phyloP scores from a whole-genome alignment of 2,797 vertebrate genomes.

The Otus scops region DNA sequence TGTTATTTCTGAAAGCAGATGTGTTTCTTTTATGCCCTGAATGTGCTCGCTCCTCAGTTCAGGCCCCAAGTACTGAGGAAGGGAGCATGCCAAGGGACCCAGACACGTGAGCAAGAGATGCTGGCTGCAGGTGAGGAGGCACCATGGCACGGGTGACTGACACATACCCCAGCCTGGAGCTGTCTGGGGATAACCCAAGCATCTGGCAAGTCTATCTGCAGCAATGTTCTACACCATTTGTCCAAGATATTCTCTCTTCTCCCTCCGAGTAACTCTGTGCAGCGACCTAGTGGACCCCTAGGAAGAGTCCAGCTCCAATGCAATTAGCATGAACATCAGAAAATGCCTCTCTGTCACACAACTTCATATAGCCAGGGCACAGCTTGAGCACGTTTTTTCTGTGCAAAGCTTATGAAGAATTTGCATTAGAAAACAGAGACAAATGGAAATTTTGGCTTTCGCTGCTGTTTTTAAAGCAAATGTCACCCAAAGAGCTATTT shows the following conservation, averaged over 20 bases:
- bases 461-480: constrained; percentile 46
- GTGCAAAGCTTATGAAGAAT: constrained; percentile 34
- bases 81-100: background rate
- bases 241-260: background rate
- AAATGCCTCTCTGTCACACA: background rate
- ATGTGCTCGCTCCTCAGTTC: rapidly evolving
- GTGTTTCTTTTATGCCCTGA: background rate
- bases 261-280: background rate
- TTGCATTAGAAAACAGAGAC: constrained; percentile 56
- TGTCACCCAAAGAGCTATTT: constrained; percentile 45
- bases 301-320: constrained; percentile 10
- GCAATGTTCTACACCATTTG: constrained; percentile 12
- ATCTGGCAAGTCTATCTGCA: constrained; percentile 11
- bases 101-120: background rate
- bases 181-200: background rate
- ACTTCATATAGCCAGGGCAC: constrained; percentile 17
- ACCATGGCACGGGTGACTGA: rapidly evolving
- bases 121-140: background rate
- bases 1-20: background rate
- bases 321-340: constrained; percentile 14
- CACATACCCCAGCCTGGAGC: rapidly evolving
- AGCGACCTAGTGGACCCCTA: background rate
- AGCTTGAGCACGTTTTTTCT: constrained; percentile 40
- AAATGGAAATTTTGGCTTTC: constrained; percentile 58
- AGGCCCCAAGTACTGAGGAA: background rate